phyloP scores from a whole-genome alignment of 2,113 vertebrate genomes.

The Lasiurus borealis region DNA sequence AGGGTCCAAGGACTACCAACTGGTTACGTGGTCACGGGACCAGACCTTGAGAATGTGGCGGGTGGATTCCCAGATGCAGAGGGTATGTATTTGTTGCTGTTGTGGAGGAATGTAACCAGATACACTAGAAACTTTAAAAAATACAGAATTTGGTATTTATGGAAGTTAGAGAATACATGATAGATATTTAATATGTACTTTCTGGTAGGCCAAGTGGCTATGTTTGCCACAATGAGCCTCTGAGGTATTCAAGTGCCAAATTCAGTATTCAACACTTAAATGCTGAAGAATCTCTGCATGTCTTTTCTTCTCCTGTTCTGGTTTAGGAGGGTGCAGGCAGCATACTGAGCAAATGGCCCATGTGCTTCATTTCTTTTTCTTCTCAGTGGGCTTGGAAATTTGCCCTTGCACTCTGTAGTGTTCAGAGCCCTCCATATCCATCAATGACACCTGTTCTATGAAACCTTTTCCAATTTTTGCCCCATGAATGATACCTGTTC shows the following conservation, averaged over 20 bases:
- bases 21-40: conserved; percentile 98
- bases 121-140: neutral
- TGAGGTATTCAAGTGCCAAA: neutral
- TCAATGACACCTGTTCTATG: neutral
- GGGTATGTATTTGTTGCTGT: conserved; percentile 85
- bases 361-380: conserved; percentile 3
- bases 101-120: neutral
- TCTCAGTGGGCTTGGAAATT: neutral
- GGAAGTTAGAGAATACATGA: neutral
- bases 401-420: neutral
- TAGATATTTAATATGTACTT: neutral
- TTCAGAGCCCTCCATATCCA: neutral
- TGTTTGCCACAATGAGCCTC: neutral
- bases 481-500: neutral
- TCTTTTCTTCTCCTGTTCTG: neutral
- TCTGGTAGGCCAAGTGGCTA: neutral
- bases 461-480: neutral
- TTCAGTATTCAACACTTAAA: neutral
- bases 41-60: conserved; percentile 98
- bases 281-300: neutral
- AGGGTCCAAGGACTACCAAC: conserved; percentile 97
- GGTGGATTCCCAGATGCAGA: conserved; percentile 97
- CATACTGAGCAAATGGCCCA: neutral
- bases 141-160: neutral
- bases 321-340: neutral